phyloP scores from a whole-genome alignment of 2,797 vertebrate species.

The Alexandromys oeconomus region DNA sequence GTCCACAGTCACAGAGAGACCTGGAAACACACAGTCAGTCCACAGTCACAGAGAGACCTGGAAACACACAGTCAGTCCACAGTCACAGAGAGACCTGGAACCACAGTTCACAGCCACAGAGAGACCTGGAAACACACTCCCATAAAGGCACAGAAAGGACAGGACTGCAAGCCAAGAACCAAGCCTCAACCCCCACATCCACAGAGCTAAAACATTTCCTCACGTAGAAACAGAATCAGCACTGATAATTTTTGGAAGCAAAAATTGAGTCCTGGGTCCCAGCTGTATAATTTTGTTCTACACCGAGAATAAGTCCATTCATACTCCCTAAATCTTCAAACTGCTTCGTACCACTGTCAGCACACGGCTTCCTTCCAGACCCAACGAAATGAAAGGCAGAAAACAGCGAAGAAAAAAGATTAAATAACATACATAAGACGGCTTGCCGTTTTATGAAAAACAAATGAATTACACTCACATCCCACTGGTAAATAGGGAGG shows the following conservation, averaged over 20 bases:
- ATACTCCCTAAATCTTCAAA: constrained; percentile 67
- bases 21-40: no score
- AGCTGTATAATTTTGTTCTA: constrained; percentile 57
- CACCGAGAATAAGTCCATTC: constrained; percentile 67
- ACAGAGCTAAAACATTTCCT: constrained; percentile 65
- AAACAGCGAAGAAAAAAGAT: constrained; percentile 62
- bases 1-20: no score
- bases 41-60: no score
- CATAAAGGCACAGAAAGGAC: not conserved
- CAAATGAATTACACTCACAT: constrained; percentile 84
- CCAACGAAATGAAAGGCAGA: constrained; percentile 78
- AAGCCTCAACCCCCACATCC: constrained; percentile 37
- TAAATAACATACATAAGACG: constrained; percentile 73
- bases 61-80: no score
- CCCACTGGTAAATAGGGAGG: constrained; percentile 87
- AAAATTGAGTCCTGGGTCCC: constrained; percentile 70
- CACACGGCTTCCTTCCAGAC: constrained; percentile 66
- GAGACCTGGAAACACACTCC: not conserved
- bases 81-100: not conserved
- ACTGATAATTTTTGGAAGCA: constrained; percentile 65
- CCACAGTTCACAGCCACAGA: not conserved
- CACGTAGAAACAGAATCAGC: constrained; percentile 64
- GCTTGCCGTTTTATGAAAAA: constrained; percentile 88
- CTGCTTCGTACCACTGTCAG: constrained; percentile 71
- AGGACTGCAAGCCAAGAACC: not conserved